Percentiles rank a stretch among this genome's conserved stretches.
phyloP scores from a whole-genome alignment of 2,113 vertebrate genomes.

The Syngnathus floridae region DNA sequence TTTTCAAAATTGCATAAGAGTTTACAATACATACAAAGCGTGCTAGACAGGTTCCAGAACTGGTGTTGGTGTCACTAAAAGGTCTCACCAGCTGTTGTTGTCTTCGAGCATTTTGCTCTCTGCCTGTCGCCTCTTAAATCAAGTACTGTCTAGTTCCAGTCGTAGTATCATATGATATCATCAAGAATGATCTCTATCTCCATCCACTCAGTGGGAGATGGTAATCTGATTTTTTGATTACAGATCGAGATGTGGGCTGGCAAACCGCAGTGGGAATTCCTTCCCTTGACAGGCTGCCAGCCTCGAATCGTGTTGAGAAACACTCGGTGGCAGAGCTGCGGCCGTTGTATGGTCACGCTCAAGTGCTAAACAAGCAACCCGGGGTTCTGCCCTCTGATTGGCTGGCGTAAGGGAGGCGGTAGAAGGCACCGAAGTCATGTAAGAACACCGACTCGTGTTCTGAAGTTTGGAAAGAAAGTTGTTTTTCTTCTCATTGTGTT shows the following conservation, averaged over 20 bases:
- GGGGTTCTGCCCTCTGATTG: conserved; percentile 34
- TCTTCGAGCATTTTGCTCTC: not conserved
- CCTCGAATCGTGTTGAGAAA: conserved; percentile 34
- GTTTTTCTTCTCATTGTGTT: too few relatives aligned
- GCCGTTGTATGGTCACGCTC: conserved; percentile 25
- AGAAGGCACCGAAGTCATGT: conserved; percentile 27
- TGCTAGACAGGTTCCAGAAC: not conserved
- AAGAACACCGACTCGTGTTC: conserved; percentile 35
- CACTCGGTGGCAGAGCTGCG: conserved; percentile 23
- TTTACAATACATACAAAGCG: not conserved
- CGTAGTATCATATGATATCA: too few relatives aligned
- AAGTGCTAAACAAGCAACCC: conserved; percentile 40
- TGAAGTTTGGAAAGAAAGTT: conserved; percentile 21
- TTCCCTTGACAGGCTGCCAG: conserved; percentile 4
- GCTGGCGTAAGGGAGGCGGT: conserved; percentile 41
- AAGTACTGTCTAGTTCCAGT: not conserved
- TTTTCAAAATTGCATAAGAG: not conserved
- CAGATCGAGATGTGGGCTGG: conserved; percentile 12
- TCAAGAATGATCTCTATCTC: conserved; percentile 9
- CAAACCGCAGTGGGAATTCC: conserved; percentile 28
- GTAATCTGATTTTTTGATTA: conserved; percentile 54
- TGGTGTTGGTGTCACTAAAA: not conserved
- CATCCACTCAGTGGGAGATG: conserved; percentile 20
- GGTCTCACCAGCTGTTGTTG: not conserved
- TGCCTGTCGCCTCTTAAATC: not conserved